phyloP scores from a whole-genome alignment of 2,888 invertebrate species.

The Amphimallon solstitiale region DNA sequence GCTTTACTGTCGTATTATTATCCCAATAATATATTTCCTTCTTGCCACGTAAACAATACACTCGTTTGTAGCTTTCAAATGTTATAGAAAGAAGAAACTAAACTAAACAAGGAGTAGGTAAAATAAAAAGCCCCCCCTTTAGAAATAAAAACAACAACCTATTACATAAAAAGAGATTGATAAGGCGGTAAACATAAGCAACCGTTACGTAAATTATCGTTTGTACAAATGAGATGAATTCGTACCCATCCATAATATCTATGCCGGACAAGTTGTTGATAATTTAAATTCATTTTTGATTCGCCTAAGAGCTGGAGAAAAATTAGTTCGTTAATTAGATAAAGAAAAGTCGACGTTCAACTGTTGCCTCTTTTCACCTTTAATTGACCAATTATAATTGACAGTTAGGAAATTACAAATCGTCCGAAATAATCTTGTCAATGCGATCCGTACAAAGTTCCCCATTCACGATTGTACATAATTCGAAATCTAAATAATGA shows the following conservation, averaged over 20 bases:
- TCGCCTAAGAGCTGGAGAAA: background rate
- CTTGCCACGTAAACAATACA: too few species aligned
- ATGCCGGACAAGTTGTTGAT: background rate
- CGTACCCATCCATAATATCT: conserved; percentile 11
- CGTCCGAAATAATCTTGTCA: conserved; percentile 8
- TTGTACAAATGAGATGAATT: conserved; percentile 35
- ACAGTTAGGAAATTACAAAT: conserved; percentile 20
- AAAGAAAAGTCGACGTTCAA: conserved; percentile 7
- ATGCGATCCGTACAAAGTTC: background rate
- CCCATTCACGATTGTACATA: conserved; percentile 16
- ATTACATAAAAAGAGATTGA: conserved; percentile 18
- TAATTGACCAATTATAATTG: conserved; percentile 26
- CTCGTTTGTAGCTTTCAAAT: too few species aligned
- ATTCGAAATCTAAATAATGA: conserved; percentile 12
- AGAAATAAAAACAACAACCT: background rate
- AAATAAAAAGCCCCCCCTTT: too few species aligned
- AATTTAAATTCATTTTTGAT: conserved; percentile 14
- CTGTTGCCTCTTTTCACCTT: conserved; percentile 2
- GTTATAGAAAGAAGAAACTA: too few species aligned
- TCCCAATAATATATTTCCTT: too few species aligned
- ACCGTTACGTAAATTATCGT: conserved; percentile 18
- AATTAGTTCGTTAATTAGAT: conserved; percentile 25
- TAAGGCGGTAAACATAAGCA: conserved; percentile 16
- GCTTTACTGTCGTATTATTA: too few species aligned
- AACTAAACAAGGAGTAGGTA: too few species aligned